Percentiles rank a stretch among this genome's conserved stretches.
These are phyloP conservation scores for Liasis olivaceus DNA, from an alignment of 2,797 vertebrate species.

Conservation along the genomic window DNA sequence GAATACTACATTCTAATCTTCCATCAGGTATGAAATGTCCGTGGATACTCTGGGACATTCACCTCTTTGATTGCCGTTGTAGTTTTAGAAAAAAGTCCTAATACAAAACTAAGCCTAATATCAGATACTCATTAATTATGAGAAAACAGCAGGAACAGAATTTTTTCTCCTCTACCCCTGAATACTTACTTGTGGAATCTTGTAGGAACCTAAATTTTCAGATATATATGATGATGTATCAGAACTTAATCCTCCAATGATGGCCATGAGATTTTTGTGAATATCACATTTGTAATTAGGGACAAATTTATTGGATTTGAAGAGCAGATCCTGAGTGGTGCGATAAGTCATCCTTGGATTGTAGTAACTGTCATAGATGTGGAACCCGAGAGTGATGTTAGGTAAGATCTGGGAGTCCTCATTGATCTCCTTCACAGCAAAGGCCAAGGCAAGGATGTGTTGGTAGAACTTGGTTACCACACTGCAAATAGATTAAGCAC, in stretches of 20 bases:
- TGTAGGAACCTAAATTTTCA: neutral
- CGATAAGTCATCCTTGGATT: neutral
- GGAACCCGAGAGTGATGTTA: neutral
- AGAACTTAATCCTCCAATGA: neutral
- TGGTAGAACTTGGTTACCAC: neutral
- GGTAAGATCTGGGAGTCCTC: no score
- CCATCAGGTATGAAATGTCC: no score
- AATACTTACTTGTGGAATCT: neutral
- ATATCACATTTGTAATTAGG: neutral
- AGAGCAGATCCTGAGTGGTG: neutral
- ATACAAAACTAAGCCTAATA: neutral
- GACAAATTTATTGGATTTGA: neutral
- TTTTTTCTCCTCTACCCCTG: neutral
- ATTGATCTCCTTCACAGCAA: no score
- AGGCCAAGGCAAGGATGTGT: no score
- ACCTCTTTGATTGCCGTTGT: neutral
- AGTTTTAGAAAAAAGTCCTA: neutral
- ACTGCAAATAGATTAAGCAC: neutral
- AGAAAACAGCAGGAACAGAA: neutral
- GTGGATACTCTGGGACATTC: no score
- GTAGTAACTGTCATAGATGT: neutral
- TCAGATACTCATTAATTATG: neutral
- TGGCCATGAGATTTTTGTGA: neutral
- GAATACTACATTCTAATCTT: no score
- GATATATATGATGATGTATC: neutral